Evolutionary conservation across 2,888 invertebrate species (phyloP).

Genomic region (Drosophila buzzatii): DNA sequence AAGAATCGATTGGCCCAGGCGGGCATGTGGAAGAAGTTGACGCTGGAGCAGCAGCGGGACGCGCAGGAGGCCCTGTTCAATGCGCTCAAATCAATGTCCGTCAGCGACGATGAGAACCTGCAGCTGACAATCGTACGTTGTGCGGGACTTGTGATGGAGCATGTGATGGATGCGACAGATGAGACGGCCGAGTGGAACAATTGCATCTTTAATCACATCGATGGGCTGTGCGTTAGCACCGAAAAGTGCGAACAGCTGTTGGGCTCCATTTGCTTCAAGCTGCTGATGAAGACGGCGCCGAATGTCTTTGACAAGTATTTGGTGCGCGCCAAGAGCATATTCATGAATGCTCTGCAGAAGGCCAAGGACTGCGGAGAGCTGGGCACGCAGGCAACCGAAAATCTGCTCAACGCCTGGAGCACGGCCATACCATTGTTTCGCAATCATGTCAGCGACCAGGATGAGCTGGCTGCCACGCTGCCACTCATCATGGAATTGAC

Average conservation of each 20-base stretch:
- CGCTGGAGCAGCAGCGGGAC: neutral
- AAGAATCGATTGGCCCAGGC: neutral
- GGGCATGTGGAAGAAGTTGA: constrained; percentile 7
- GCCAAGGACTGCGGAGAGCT: neutral
- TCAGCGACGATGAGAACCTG: neutral
- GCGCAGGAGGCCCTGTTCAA: neutral
- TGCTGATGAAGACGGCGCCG: constrained; percentile 1
- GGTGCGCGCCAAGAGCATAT: neutral
- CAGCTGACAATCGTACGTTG: neutral
- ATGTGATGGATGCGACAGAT: neutral
- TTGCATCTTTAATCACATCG: neutral
- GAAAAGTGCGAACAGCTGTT: neutral
- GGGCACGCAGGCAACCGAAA: neutral
- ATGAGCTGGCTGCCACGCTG: neutral
- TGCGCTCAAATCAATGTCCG: neutral
- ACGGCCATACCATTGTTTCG: constrained; percentile 3
- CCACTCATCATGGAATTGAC: constrained; percentile 1
- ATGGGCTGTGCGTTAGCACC: neutral
- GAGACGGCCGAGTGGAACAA: neutral
- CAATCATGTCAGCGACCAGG: neutral
- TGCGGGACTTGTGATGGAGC: neutral
- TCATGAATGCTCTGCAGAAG: neutral
- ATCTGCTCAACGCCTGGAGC: neutral
- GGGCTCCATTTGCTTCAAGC: constrained; percentile 3
- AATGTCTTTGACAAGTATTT: neutral